Evolutionary conservation across 1,140 invertebrate species (phyloP).

Genomic region (Bombus pascuorum): DNA sequence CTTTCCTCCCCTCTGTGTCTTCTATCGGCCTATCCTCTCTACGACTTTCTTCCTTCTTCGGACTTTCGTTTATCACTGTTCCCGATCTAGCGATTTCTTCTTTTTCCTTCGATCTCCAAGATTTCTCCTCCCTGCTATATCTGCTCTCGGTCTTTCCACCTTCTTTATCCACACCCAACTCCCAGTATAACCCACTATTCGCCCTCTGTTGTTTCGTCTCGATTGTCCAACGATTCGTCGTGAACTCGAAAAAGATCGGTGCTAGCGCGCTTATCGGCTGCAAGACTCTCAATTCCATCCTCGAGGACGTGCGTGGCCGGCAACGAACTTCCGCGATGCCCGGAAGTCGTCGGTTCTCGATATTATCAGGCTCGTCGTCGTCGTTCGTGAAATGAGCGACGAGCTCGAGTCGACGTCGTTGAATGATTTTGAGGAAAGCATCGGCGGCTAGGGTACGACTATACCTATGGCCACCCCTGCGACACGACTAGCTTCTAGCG

Average conservation of each 20-base stretch:
- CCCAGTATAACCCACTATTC: conserved; percentile 45
- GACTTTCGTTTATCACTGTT: too few relatives aligned
- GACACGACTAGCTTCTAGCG: not conserved
- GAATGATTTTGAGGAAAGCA: conserved; percentile 53
- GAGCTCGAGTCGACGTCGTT: conserved; percentile 49
- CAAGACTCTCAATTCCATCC: conserved; percentile 69
- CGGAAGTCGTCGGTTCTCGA: conserved; percentile 34
- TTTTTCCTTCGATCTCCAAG: too few relatives aligned
- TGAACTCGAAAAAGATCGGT: conserved; percentile 50
- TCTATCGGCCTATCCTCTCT: not conserved
- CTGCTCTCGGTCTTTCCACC: not conserved
- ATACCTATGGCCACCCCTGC: not conserved
- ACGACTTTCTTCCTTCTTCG: not conserved
- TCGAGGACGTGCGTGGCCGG: conserved; percentile 55
- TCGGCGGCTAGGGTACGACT: conserved; percentile 47
- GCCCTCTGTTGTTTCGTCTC: conserved; percentile 54
- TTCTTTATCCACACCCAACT: conserved; percentile 45
- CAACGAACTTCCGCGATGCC: conserved; percentile 43
- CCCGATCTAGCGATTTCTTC: too few relatives aligned
- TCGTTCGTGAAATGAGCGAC: conserved; percentile 46
- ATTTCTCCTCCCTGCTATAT: too few relatives aligned
- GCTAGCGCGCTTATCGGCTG: conserved; percentile 49
- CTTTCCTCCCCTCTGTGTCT: too few relatives aligned
- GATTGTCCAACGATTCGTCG: conserved; percentile 50
- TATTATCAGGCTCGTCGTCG: not conserved